Conservation (phyloP, 2,113 vertebrate species). For the Alaudala cheleensis region DNA sequence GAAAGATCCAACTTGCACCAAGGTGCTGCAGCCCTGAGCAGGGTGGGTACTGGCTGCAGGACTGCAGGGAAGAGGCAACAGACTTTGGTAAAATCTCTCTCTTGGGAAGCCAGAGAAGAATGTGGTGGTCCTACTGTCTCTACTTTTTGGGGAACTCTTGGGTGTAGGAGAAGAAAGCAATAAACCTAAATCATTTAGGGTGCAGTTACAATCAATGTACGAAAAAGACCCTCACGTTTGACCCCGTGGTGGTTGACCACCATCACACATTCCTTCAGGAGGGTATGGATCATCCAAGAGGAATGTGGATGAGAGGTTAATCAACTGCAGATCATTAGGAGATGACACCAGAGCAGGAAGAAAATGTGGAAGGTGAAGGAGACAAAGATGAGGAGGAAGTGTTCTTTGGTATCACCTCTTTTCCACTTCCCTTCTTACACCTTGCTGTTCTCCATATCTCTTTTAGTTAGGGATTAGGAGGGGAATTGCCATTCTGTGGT, state of each 20-base stretch:
- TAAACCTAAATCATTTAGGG: not conserved
- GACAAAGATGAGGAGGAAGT: not conserved
- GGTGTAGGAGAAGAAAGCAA: not conserved
- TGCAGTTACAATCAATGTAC: not conserved
- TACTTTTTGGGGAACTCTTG: not conserved
- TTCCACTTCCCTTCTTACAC: not conserved
- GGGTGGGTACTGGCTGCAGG: not conserved
- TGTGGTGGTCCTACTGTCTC: accelerated
- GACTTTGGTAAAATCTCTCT: not conserved
- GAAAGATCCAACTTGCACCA: not conserved
- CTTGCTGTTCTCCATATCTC: not conserved
- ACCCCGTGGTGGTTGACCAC: not conserved
- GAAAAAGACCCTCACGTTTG: not conserved
- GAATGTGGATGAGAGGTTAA: not conserved
- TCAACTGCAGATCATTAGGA: not conserved
- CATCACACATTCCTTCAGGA: not conserved
- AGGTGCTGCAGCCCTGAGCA: not conserved
- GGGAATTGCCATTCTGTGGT: not conserved
- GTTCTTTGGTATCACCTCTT: not conserved
- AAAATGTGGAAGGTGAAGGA: not conserved
- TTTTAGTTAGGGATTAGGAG: not conserved
- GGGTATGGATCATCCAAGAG: not conserved
- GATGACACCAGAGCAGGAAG: not conserved
- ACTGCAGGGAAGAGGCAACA: not conserved
- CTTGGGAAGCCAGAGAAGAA: not conserved